Evolutionary conservation across 2,797 vertebrate genomes (phyloP).

Genomic region (Heteromormyrus szaboi): DNA sequence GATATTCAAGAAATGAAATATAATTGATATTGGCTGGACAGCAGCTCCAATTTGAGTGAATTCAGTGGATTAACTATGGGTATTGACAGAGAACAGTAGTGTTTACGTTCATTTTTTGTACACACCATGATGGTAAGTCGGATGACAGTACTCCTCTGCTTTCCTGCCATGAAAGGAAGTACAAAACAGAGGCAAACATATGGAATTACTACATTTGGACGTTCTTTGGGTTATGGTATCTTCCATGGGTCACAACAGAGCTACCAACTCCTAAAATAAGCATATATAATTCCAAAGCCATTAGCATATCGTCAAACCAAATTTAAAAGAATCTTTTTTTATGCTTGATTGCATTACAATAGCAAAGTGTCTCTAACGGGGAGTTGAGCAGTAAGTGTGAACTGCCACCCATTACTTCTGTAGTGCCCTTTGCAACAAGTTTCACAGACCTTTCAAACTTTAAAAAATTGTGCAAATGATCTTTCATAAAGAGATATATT

Average conservation of each 20-base stretch:
- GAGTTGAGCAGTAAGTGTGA: background rate
- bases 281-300: conserved; percentile 25
- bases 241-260: conserved; percentile 13
- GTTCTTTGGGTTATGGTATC: conserved; percentile 65
- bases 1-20: conserved; percentile 36
- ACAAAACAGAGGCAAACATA: conserved; percentile 35
- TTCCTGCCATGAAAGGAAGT: background rate
- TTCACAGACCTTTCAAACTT: background rate
- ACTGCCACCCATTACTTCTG: conserved; percentile 1
- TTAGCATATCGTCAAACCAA: conserved; percentile 21
- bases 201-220: conserved; percentile 51
- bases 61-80: conserved; percentile 24
- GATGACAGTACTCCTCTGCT: conserved; percentile 37
- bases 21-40: conserved; percentile 31
- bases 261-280: conserved; percentile 27
- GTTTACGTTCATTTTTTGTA: conserved; percentile 27
- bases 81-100: conserved; percentile 33
- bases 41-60: conserved; percentile 23
- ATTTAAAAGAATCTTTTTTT: conserved; percentile 12
- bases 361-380: conserved; percentile 3
- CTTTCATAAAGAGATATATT: background rate
- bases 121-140: conserved; percentile 57
- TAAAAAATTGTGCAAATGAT: conserved; percentile 20
- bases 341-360: conserved; percentile 16
- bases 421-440: conserved; percentile 18